Percentiles rank a stretch among this genome's conserved stretches.
These are phyloP conservation scores for Oncorhynchus tshawytscha DNA, from an alignment of 2,113 vertebrate genomes.

Conservation along the genomic window DNA sequence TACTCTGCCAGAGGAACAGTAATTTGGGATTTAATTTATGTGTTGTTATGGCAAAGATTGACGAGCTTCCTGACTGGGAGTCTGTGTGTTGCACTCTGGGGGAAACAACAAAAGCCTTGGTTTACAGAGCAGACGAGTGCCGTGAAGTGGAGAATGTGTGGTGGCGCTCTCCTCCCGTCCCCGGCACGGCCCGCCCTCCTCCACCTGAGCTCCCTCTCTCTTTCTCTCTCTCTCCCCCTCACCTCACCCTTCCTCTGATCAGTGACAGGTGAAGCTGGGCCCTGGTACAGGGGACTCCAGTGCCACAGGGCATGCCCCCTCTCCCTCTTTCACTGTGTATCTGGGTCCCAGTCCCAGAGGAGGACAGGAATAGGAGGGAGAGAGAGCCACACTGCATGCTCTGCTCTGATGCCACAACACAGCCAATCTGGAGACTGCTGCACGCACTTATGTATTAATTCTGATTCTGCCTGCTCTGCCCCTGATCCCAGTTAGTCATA, in stretches of 20 bases:
- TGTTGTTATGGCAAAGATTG: constrained; percentile 70
- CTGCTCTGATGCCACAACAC: constrained; percentile 47
- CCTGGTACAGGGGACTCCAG: constrained; percentile 44
- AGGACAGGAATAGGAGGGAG: constrained; percentile 21
- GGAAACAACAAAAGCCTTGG: constrained; percentile 67
- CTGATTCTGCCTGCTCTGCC: constrained; percentile 24
- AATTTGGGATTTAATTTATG: constrained; percentile 76
- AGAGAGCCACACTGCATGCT: constrained; percentile 42
- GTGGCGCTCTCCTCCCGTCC: constrained; percentile 39
- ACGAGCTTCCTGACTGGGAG: constrained; percentile 72
- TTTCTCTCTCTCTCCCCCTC: constrained; percentile 23
- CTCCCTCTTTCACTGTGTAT: constrained; percentile 14
- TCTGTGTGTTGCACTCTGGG: constrained; percentile 63
- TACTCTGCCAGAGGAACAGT: constrained; percentile 56
- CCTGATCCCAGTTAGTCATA: constrained; percentile 35
- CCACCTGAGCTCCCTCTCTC: constrained; percentile 57
- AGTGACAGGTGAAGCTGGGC: constrained; percentile 62
- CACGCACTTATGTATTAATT: constrained; percentile 30
- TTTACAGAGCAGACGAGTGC: constrained; percentile 67
- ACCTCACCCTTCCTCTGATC: constrained; percentile 45
- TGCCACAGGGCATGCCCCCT: constrained; percentile 52
- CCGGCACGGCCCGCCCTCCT: constrained; percentile 30
- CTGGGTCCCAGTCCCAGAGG: not conserved
- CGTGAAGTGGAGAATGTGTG: constrained; percentile 63
- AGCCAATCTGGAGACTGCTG: constrained; percentile 39